Evolutionary conservation across 2,113 vertebrate genomes (phyloP).

Genomic region (Chaetura pelagica): DNA sequence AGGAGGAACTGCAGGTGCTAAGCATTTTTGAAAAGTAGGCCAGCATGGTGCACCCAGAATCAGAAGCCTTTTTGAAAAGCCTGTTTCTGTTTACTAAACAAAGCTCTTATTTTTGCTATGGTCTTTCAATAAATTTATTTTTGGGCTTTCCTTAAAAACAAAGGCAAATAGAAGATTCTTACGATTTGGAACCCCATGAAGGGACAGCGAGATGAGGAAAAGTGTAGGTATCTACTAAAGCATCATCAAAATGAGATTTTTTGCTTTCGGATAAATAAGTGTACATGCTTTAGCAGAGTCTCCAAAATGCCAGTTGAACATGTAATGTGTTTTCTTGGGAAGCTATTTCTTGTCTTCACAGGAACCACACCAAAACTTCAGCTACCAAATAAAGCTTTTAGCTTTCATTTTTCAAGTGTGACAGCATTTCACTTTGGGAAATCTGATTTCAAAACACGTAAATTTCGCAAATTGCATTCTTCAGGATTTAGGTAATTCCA

Average conservation of each 20-base stretch:
- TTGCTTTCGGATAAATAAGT: not conserved
- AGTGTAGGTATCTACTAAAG: not conserved
- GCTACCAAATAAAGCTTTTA: not conserved
- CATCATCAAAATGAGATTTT: not conserved
- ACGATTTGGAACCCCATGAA: not conserved
- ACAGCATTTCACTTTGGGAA: not conserved
- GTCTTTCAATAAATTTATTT: conserved; percentile 1
- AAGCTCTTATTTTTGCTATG: conserved; percentile 25
- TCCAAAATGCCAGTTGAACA: not conserved
- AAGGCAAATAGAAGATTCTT: not conserved
- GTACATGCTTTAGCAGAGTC: not conserved
- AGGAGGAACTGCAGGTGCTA: conserved; percentile 31
- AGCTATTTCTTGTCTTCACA: not conserved
- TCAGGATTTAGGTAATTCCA: not conserved
- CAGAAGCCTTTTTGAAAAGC: conserved; percentile 18
- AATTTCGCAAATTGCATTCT: not conserved
- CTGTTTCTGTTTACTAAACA: conserved; percentile 50
- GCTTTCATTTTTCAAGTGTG: not conserved
- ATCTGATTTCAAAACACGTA: not conserved
- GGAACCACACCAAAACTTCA: not conserved
- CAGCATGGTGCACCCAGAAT: conserved; percentile 18
- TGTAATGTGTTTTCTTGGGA: not conserved
- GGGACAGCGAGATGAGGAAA: not conserved
- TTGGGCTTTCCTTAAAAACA: not conserved
- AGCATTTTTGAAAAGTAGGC: conserved; percentile 28